Conservation (phyloP, 1,140 invertebrate species). For the Hyphantria cunea region DNA sequence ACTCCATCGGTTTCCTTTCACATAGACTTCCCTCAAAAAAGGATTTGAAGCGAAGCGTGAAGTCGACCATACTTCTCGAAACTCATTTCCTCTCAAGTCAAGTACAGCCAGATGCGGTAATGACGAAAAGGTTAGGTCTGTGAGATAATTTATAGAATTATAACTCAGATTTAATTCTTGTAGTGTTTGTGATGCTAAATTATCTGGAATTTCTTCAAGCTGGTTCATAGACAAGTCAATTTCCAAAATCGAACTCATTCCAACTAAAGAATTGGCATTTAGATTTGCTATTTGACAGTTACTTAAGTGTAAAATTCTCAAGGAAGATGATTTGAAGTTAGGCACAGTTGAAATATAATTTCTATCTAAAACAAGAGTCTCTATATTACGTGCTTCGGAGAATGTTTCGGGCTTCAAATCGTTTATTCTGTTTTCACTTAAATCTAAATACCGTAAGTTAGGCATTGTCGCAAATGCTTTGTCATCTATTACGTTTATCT, state of each 20-base stretch:
- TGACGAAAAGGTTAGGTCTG: conserved; percentile 79
- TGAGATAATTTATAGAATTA: conserved; percentile 76
- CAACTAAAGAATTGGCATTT: conserved; percentile 69
- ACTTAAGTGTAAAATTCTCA: conserved; percentile 81
- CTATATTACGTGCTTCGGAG: conserved; percentile 77
- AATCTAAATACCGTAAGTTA: conserved; percentile 64
- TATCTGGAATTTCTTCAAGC: conserved; percentile 81
- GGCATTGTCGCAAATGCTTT: conserved; percentile 56
- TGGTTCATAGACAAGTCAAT: conserved; percentile 83
- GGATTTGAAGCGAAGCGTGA: conserved; percentile 83
- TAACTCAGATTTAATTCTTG: conserved; percentile 82
- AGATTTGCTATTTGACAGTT: conserved; percentile 83
- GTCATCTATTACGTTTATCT: conserved; percentile 64
- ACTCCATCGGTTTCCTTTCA: conserved; percentile 88
- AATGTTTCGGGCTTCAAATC: conserved; percentile 79
- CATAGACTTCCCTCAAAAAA: conserved; percentile 80
- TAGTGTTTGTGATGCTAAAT: conserved; percentile 78
- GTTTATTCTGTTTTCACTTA: conserved; percentile 85
- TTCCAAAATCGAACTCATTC: conserved; percentile 78
- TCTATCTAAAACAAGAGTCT: conserved; percentile 83
- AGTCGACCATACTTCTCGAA: conserved; percentile 83
- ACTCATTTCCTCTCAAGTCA: conserved; percentile 85
- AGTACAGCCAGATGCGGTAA: conserved; percentile 83
- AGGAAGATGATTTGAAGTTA: conserved; percentile 79
- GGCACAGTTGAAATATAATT: conserved; percentile 84